Evolutionary conservation across 2,888 invertebrate species (phyloP).

Genomic region (Syrista parreyssii): DNA sequence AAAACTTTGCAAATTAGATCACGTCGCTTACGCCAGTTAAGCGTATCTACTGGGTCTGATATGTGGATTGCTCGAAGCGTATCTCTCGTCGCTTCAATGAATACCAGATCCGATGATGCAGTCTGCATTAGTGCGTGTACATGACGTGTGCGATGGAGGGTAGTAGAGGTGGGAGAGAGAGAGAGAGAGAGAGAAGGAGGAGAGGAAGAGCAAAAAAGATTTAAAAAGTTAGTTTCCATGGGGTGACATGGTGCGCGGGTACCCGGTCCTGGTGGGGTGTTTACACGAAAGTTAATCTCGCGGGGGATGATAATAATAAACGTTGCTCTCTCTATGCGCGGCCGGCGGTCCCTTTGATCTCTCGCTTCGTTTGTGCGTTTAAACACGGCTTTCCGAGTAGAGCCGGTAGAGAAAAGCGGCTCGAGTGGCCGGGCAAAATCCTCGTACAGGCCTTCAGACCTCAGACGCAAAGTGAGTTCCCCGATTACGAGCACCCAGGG

Average conservation of each 20-base stretch:
- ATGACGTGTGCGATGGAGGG: neutral
- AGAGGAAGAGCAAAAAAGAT: neutral
- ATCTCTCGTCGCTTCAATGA: neutral
- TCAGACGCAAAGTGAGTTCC: slow-evolving; percentile 42
- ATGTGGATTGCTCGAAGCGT: neutral
- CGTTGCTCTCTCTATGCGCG: slow-evolving; percentile 35
- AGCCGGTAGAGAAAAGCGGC: slow-evolving; percentile 41
- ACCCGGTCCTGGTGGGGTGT: slow-evolving; percentile 27
- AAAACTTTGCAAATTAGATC: neutral
- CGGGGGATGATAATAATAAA: slow-evolving; percentile 57
- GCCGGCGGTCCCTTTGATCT: slow-evolving; percentile 55
- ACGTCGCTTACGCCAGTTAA: neutral
- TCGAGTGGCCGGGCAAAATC: slow-evolving; percentile 52
- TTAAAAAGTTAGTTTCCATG: neutral
- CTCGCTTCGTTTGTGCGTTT: slow-evolving; percentile 62
- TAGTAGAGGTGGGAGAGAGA: neutral
- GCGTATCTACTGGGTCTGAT: neutral
- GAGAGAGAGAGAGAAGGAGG: neutral
- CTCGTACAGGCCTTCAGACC: slow-evolving; percentile 34
- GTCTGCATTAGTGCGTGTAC: neutral
- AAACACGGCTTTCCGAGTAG: slow-evolving; percentile 58
- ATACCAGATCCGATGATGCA: neutral
- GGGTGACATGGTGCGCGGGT: neutral
- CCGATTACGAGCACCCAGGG: slow-evolving; percentile 38
- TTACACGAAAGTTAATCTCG: slow-evolving; percentile 54